Conservation (phyloP, 2,888 invertebrate genomes). For the Lagria hirta region DNA sequence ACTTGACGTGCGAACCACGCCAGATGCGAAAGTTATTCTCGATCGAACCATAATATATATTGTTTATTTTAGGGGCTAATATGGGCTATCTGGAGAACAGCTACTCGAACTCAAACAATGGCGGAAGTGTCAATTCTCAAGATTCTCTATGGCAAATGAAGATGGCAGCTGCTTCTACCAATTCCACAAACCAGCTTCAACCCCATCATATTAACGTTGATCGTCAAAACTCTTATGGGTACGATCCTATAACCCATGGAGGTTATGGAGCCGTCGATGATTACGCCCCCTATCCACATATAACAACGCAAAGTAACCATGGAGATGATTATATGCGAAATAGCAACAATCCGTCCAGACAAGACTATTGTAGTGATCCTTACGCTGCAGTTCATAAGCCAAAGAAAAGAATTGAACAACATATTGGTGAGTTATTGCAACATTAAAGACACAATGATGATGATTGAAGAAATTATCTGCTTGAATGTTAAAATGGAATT, state of each 20-base stretch:
- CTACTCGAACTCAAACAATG: slow-evolving; percentile 91
- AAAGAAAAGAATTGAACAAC: slow-evolving; percentile 83
- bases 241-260: slow-evolving; percentile 78
- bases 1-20: neutral
- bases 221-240: slow-evolving; percentile 67
- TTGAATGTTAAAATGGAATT: too few relatives aligned
- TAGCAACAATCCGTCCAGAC: slow-evolving; percentile 80
- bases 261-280: slow-evolving; percentile 82
- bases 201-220: slow-evolving; percentile 65
- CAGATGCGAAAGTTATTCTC: too few relatives aligned
- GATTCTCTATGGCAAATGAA: slow-evolving; percentile 95
- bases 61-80: slow-evolving; percentile 68
- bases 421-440: slow-evolving; percentile 82
- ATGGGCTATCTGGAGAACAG: slow-evolving; percentile 91
- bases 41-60: too few relatives aligned
- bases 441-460: too few relatives aligned
- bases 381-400: slow-evolving; percentile 89
- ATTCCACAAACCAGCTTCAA: slow-evolving; percentile 62
- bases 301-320: slow-evolving; percentile 66
- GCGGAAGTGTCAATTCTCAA: slow-evolving; percentile 93
- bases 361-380: slow-evolving; percentile 85
- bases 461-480: too few relatives aligned
- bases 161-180: slow-evolving; percentile 75
- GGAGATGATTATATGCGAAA: slow-evolving; percentile 72
- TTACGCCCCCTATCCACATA: slow-evolving; percentile 82